Conservation (phyloP, 1,140 invertebrate species). For the Drosophila hydei region DNA sequence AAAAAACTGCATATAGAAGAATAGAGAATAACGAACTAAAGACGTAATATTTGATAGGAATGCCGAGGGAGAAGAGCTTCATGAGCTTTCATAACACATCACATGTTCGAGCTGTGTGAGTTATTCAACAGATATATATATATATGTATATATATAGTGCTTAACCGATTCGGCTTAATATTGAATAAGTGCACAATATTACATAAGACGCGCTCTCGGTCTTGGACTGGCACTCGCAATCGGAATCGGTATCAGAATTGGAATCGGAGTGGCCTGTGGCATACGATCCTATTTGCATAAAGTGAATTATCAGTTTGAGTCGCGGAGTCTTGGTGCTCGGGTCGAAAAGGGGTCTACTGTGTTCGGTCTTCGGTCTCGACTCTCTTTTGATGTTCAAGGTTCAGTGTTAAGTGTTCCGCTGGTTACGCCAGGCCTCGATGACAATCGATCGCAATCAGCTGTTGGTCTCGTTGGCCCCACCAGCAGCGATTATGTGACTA, state of each 20-base stretch:
- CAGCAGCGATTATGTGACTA: constrained; percentile 59
- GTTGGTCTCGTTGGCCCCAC: constrained; percentile 16
- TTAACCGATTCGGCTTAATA: constrained; percentile 3
- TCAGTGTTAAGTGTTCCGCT: constrained; percentile 27
- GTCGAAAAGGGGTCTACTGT: background rate
- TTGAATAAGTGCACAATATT: constrained; percentile 24
- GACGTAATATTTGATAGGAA: too few species aligned
- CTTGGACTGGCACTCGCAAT: too few species aligned
- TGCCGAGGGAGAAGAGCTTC: too few species aligned
- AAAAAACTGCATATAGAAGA: too few species aligned
- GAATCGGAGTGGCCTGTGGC: background rate
- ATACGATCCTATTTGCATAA: constrained; percentile 18
- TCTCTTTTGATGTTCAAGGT: constrained; percentile 1
- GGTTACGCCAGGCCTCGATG: constrained; percentile 23
- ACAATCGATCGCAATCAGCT: constrained; percentile 42
- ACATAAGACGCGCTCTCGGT: constrained; percentile 7
- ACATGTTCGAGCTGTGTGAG: background rate
- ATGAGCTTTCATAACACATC: too few species aligned
- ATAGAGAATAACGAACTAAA: too few species aligned
- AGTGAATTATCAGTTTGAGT: constrained; percentile 12
- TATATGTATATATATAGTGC: background rate
- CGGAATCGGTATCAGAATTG: too few species aligned
- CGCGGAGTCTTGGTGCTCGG: constrained; percentile 2
- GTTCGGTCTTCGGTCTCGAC: constrained; percentile 6
- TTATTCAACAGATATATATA: constrained; percentile 1